Evolutionary conservation across 2,113 vertebrate species (phyloP).

Genomic region (Calidris pugnax): DNA sequence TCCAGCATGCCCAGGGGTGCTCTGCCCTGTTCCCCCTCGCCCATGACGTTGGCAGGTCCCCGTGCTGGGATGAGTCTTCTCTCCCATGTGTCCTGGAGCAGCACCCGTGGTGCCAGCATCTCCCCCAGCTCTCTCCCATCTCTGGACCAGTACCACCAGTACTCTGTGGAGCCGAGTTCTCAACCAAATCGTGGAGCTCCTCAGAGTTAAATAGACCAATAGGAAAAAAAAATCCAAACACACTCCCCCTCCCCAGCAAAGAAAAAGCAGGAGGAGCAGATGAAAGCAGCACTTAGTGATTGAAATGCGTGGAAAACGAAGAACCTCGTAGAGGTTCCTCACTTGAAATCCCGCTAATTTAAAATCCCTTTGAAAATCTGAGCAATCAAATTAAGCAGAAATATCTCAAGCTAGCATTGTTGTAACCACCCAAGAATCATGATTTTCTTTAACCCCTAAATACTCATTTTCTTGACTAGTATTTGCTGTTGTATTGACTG

Average conservation of each 20-base stretch:
- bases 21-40: neutral
- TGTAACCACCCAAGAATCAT: neutral
- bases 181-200: neutral
- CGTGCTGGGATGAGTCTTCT: neutral
- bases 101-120: neutral
- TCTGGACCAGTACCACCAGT: neutral
- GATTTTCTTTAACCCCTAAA: neutral
- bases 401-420: neutral
- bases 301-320: neutral
- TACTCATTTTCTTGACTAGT: neutral
- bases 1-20: neutral
- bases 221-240: neutral
- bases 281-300: neutral
- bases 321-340: neutral
- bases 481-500: neutral
- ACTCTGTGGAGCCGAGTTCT: neutral
- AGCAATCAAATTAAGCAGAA: neutral
- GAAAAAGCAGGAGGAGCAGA: neutral
- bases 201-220: neutral
- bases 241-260: neutral
- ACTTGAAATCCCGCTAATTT: neutral
- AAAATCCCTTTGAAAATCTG: neutral
- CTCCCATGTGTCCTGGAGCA: neutral
- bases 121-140: rapidly evolving
- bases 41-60: neutral